Percentiles rank a stretch among this genome's conserved stretches.
Evolutionary conservation across 2,797 vertebrate genomes (phyloP).

Genomic region (Odontamblyopus rebecca): DNA sequence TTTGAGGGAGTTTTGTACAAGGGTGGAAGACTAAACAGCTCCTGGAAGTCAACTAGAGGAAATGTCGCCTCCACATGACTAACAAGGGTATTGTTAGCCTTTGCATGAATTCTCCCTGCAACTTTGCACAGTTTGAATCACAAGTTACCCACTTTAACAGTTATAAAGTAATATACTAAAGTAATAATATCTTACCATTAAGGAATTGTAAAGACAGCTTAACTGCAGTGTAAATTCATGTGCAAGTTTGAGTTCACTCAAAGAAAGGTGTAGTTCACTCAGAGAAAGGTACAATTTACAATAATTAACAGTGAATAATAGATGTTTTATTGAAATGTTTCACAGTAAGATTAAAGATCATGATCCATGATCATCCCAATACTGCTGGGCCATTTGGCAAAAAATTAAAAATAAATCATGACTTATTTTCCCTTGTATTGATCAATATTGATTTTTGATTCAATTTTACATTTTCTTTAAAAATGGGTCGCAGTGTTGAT

Average conservation of each 20-base stretch:
- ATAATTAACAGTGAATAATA: too few species aligned
- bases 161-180: background rate
- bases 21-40: constrained; percentile 26
- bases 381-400: background rate
- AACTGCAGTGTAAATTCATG: background rate
- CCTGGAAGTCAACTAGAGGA: constrained; percentile 43
- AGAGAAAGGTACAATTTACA: too few species aligned
- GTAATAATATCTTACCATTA: background rate
- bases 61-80: constrained; percentile 67
- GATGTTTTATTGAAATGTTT: too few species aligned
- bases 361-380: too few species aligned
- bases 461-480: background rate
- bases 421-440: background rate
- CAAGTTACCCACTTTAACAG: background rate
- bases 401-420: too few species aligned
- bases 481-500: too few species aligned
- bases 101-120: background rate
- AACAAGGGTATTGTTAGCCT: constrained; percentile 3
- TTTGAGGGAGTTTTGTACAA: constrained; percentile 47
- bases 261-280: too few species aligned
- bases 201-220: too few species aligned
- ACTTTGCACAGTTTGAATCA: background rate
- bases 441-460: background rate
- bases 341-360: too few species aligned
- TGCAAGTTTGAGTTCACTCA: too few species aligned